Conservation (phyloP, 1,140 invertebrate genomes). For the Pseudachorutes palmiensis region DNA sequence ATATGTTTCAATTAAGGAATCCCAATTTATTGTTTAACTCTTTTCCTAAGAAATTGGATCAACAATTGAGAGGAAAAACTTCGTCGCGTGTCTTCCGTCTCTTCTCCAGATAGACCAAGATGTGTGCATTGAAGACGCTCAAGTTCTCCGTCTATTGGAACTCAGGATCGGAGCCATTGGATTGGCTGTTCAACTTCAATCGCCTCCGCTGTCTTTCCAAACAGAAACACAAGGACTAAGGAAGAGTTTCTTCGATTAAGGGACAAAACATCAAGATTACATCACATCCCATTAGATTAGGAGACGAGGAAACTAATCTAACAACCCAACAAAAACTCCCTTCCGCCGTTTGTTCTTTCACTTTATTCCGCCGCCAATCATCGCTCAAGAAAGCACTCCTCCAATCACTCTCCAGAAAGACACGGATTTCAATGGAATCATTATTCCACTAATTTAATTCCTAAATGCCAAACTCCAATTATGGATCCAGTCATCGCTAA, state of each 20-base stretch:
- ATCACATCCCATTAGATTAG: not conserved
- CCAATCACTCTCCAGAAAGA: no score
- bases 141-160: no score
- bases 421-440: no score
- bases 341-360: no score
- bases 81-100: not conserved
- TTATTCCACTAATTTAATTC: no score
- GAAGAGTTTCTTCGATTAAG: not conserved
- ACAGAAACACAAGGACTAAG: not conserved
- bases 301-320: not conserved
- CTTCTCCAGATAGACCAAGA: not conserved
- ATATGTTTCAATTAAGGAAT: constrained; percentile 1
- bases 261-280: constrained; percentile 1
- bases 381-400: not conserved
- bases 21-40: not conserved
- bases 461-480: no score
- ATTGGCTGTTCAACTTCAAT: not conserved
- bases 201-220: not conserved
- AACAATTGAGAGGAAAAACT: not conserved
- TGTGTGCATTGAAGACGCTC: no score
- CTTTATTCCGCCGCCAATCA: not conserved
- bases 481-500: no score
- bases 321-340: not conserved
- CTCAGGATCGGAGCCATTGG: not conserved
- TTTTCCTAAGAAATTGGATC: not conserved